Evolutionary conservation across 2,888 invertebrate species (phyloP), one percentile per base, ranked within the genome.

Genomic region (Megalurothrips usitatus): DNA sequence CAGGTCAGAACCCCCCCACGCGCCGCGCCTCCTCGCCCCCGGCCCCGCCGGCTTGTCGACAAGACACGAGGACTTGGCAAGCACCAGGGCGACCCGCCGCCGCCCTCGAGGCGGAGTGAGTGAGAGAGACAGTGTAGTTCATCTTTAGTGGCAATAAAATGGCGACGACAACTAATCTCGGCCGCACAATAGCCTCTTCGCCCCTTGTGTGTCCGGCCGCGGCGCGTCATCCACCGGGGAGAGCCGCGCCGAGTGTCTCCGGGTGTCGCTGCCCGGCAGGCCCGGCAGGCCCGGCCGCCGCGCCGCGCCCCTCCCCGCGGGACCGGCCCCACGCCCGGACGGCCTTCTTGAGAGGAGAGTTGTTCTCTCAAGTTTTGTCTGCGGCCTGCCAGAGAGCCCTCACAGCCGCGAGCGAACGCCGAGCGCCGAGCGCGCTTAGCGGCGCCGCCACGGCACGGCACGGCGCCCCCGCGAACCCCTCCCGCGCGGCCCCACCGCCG

Each of bases 241-340:
- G 23, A 23, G 26, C 23, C 6, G 17, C n/a, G 52, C 34, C 34
- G 80, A 23, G 80, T 58, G 17, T 49, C 58, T 58, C 68, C n/a
- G n/a, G n/a, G n/a, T n/a, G n/a, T n/a, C n/a, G n/a, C n/a, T n/a
- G n/a, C n/a, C n/a, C 68, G 48, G 47, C 68, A 48, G n/a, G n/a
- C n/a, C n/a, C n/a, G n/a, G 78, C 63, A 68, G 52, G 26, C 23
- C 80, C 26, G 48, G 49, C 89, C 88, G 88, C 87, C 88, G 87
- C 88, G 87, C 88, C 88, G 88, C 88, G 88, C 87, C 88, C 88
- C 88, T 88, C 88, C 88, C 88, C 88, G n/a, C 68, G 23, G n/a
- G 68, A 23, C n/a, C 9, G 23, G 68, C 23, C 68, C 23, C 58
- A 58, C 58, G 14, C 58, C 58, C 19, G 17, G 6, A 19, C 58